phyloP scores from a whole-genome alignment of 1,140 invertebrate genomes.

The Ladona fulva region DNA sequence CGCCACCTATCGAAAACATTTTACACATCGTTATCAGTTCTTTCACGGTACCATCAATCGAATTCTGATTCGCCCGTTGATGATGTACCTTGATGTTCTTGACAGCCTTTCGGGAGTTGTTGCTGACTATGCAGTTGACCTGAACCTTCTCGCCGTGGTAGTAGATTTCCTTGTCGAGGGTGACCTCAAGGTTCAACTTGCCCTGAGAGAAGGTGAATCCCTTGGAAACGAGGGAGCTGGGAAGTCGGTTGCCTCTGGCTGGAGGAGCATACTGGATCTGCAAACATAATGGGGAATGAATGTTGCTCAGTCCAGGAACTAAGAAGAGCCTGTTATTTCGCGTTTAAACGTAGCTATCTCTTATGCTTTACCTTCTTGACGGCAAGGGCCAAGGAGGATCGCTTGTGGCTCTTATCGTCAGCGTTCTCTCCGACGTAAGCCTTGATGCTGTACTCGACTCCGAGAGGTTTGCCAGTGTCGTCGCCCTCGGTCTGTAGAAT shows the following conservation, averaged over 20 bases:
- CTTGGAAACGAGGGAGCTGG: conserved; percentile 79
- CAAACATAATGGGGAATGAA: not conserved
- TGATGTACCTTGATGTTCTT: conserved; percentile 65
- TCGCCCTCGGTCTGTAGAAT: conserved; percentile 75
- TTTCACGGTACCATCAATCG: no score
- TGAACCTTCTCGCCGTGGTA: conserved; percentile 84
- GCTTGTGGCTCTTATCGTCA: conserved; percentile 72
- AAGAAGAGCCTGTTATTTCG: no score
- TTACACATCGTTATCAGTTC: not conserved
- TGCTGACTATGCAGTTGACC: conserved; percentile 71
- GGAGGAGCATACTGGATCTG: conserved; percentile 66
- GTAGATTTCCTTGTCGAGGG: conserved; percentile 76
- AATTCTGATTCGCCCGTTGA: not conserved
- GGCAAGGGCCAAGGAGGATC: conserved; percentile 72
- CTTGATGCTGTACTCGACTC: conserved; percentile 78
- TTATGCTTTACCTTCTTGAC: conserved; percentile 60
- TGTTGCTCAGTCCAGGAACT: no score
- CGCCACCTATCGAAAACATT: conserved; percentile 41
- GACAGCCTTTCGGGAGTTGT: conserved; percentile 80
- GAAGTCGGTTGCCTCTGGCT: conserved; percentile 59
- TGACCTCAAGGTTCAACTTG: conserved; percentile 80
- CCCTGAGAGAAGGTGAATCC: conserved; percentile 85
- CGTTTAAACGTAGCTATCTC: no score
- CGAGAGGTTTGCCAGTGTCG: conserved; percentile 81
- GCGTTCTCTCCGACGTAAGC: conserved; percentile 72